These are phyloP conservation scores for Macrophya alboannulata DNA, from an alignment of 2,888 invertebrate genomes.

Conservation along the genomic window DNA sequence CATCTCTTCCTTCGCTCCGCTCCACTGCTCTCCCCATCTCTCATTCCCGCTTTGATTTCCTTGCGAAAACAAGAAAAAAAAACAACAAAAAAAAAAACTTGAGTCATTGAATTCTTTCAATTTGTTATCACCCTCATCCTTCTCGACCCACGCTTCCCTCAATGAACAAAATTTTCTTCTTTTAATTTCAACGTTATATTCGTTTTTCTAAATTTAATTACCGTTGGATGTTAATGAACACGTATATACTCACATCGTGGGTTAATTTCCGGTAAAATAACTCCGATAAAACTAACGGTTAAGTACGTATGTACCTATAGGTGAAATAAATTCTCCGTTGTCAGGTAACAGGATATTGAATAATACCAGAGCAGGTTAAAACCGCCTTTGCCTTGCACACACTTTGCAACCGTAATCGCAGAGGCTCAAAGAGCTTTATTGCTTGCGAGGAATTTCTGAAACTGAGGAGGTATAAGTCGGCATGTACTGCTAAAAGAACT, in stretches of 20 bases:
- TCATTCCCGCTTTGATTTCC: conserved; percentile 28
- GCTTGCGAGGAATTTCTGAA: conserved; percentile 23
- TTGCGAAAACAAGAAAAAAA: not conserved
- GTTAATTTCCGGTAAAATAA: not conserved
- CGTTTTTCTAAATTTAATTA: not conserved
- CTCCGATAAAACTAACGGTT: not conserved
- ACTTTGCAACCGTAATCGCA: not conserved
- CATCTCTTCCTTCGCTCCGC: not conserved
- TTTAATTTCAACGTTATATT: not conserved
- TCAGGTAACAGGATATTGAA: conserved; percentile 36
- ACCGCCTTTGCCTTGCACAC: conserved; percentile 25
- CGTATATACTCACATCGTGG: not conserved
- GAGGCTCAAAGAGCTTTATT: conserved; percentile 20
- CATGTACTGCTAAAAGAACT: not conserved
- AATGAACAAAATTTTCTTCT: not conserved
- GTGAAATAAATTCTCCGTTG: conserved; percentile 27
- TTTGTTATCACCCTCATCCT: conserved; percentile 37
- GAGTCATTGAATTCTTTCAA: conserved; percentile 39
- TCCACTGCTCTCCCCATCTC: conserved; percentile 24
- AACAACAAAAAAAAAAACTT: not conserved
- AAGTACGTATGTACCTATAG: not conserved
- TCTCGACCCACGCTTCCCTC: not conserved
- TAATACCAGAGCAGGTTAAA: conserved; percentile 38
- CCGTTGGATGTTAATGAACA: not conserved
- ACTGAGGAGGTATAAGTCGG: not conserved